Base-by-base conservation (phyloP, 2,888 invertebrate species). In the Orthonevra nobilis region DNA sequence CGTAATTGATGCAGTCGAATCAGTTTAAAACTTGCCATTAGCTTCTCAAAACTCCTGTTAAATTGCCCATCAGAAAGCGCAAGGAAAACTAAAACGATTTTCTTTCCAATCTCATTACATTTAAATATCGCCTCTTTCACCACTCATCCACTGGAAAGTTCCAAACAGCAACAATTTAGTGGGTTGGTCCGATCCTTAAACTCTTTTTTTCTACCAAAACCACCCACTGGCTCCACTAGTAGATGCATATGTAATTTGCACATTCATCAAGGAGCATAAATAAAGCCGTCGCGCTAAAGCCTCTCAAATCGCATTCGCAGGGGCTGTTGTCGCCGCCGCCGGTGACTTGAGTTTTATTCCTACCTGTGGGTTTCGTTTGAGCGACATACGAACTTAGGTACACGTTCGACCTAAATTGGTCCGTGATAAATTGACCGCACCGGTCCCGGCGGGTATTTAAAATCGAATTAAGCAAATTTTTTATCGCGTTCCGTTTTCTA, bases 381-480 rank as follows among this genome's bases (percentile, higher is more conserved):
- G 23, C 3, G 23, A 23, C 23, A 3, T 23, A 23, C 23, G 23
- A 23, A 23, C 23, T 5, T 23, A 32, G 4, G 9, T n/a, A n/a
- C 9, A 20, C 10, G 17, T 7, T 26, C 66, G 54, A 46, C 66
- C 63, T 40, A 66, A 77, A 77, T 72, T 52, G 52, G 64, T 2
- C 34, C 40, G 50, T 72, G 77, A 77, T 77, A 72, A 60, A 77
- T 72, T 72, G 64, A 20, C 20, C 19, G 17, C 7, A n/a, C n/a
- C 40, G 23, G 48, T 42, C 20, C 44, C 19, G 50, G n/a, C n/a
- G n/a, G 64, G 60, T 60, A 77, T 77, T 77, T 72, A 72, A 77
- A 77, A 60, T 77, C 64, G 19, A 72, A 72, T 77, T 38, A 77
- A 32, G 64, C 46, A 34, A 38, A 54, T 68, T 74, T 64, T 36